Percentiles rank a stretch among this genome's conserved stretches.
Evolutionary conservation across 2,113 vertebrate species (phyloP).

Genomic region (Murina feae): DNA sequence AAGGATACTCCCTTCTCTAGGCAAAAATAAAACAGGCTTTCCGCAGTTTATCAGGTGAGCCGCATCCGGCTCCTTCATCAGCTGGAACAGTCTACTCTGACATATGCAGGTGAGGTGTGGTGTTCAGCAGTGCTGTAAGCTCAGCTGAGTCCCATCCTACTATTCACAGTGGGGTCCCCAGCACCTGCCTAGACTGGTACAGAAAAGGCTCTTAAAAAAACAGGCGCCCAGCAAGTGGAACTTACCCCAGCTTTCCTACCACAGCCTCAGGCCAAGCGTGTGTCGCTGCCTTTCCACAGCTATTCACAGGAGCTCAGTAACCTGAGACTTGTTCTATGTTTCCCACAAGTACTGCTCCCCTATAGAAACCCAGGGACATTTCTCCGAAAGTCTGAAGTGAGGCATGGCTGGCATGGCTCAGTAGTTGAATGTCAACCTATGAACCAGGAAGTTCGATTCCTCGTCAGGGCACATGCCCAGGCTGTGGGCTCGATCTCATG

Average conservation of each 20-base stretch:
- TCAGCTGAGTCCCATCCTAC: background rate
- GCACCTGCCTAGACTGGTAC: background rate
- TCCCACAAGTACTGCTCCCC: background rate
- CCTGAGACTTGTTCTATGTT: too few species aligned
- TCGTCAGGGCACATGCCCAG: too few species aligned
- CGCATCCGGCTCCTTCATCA: fast-evolving
- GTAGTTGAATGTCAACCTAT: background rate
- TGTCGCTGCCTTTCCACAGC: background rate
- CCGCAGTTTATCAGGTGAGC: fast-evolving
- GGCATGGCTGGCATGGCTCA: background rate
- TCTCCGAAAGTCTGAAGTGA: background rate
- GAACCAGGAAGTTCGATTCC: too few species aligned
- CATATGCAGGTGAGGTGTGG: fast-evolving
- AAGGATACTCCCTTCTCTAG: fast-evolving
- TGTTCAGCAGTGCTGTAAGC: background rate
- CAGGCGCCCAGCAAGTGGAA: background rate
- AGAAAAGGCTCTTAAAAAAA: background rate
- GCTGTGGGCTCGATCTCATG: too few species aligned
- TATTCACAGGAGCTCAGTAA: background rate
- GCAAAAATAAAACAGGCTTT: background rate
- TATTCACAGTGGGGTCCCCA: background rate
- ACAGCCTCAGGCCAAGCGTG: background rate
- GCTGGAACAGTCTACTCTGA: background rate
- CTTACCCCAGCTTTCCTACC: background rate
- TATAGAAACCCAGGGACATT: background rate